Evolutionary conservation across 2,888 invertebrate species (phyloP), one percentile per base, ranked within the genome.

Genomic region (Drosophila basisetae): DNA sequence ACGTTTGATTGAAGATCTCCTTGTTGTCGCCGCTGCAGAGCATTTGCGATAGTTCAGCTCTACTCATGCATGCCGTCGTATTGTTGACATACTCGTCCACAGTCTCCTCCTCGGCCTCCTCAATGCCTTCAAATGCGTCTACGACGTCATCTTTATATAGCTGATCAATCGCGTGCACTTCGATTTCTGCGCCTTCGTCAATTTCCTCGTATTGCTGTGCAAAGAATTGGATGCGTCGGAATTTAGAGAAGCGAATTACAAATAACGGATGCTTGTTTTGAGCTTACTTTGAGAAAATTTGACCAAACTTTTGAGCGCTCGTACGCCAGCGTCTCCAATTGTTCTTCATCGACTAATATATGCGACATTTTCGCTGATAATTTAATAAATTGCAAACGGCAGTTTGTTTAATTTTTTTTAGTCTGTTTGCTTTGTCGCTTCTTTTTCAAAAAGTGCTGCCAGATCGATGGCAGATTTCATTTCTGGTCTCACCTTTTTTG

Each of bases 251-350:
- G 4, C 6, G 37, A 56, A n/a, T 7, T 11, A 4, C 35, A 22
- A 54, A 55, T n/a, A 30, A n/a, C 31, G 9, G 22, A 11, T 22
- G 4, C 30, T 58, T 56, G 28, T 28, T 22, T 37, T 18, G n/a
- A 10, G 43, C 73, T 68, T 66, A 92, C 93, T 70, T 84, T 73
- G 0, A 93, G 49, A 35, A 84, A 64, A 6, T 60, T 78, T 0
- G 91, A 64, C 93, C 93, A 92, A 2, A 9, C n/a, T 64, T 89
- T 93, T 0, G 90, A 92, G 30, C 93, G 91, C 59, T 91, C 86
- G 62, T 78, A 92, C 1, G 73, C 53, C 9, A 87, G 16, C 4
- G 84, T 60, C 59, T 92, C 91, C 47, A 91, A 55, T 0, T 55
- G 54, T 60, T 91, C 82, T 33, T 83, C 81, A 28, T 89, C 68